phyloP scores from a whole-genome alignment of 2,113 vertebrate species.

The Seriola quinqueradiata region DNA sequence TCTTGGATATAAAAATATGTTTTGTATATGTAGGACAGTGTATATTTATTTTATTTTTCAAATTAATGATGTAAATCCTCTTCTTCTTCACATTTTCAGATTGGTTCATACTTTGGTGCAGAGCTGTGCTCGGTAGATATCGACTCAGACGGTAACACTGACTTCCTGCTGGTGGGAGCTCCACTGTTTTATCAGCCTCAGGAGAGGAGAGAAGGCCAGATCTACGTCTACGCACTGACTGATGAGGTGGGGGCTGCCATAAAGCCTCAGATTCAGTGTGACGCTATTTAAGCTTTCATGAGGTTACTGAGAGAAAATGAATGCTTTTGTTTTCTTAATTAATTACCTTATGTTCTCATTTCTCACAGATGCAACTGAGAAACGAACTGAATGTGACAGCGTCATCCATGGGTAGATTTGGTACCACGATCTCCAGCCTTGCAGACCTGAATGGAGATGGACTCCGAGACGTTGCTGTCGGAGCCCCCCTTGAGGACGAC shows the following conservation, averaged over 20 bases:
- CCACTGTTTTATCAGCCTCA: constrained; percentile 81
- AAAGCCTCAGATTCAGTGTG: background rate
- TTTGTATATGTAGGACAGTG: background rate
- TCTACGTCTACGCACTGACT: constrained; percentile 83
- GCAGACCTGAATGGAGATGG: constrained; percentile 88
- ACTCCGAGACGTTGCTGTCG: constrained; percentile 86
- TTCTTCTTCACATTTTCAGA: constrained; percentile 71
- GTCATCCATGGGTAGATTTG: constrained; percentile 84
- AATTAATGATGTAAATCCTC: background rate
- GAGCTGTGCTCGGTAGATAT: constrained; percentile 87
- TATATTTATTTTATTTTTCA: background rate
- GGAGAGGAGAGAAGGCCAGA: constrained; percentile 81
- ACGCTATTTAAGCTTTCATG: background rate
- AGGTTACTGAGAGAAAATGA: background rate
- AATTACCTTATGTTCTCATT: background rate
- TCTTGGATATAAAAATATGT: no score
- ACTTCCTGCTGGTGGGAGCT: constrained; percentile 89
- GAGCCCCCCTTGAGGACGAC: constrained; percentile 88
- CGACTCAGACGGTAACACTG: constrained; percentile 82
- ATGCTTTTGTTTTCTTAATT: background rate
- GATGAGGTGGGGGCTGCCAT: constrained; percentile 73
- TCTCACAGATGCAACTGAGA: constrained; percentile 71
- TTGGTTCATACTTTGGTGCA: constrained; percentile 91
- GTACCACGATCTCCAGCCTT: constrained; percentile 81
- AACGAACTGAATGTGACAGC: constrained; percentile 41